Evolutionary conservation across 1,140 invertebrate genomes (phyloP).

Genomic region (Idris sp.): DNA sequence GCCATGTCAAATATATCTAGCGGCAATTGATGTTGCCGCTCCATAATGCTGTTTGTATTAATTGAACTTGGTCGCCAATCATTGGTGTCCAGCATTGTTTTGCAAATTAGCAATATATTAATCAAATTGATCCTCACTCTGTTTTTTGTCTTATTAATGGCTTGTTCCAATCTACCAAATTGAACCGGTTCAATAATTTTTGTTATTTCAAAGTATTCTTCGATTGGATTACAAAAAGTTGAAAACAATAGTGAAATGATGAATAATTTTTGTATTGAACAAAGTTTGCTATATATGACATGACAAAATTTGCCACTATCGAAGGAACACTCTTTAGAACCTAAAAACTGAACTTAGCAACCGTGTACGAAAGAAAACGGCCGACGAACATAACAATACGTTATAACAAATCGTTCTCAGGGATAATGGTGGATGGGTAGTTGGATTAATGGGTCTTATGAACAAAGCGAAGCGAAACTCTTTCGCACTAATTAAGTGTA

Average conservation of each 20-base stretch:
- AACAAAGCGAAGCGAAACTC: slow-evolving; percentile 52
- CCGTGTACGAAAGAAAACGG: slow-evolving; percentile 64
- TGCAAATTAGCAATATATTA: too few relatives aligned
- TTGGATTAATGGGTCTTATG: slow-evolving; percentile 60
- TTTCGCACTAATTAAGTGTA: too few relatives aligned
- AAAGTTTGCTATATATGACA: slow-evolving; percentile 39
- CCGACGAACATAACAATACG: slow-evolving; percentile 71
- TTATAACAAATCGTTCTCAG: slow-evolving; percentile 72
- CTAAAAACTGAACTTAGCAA: slow-evolving; percentile 66
- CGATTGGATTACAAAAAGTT: too few relatives aligned
- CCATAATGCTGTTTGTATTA: slow-evolving; percentile 37
- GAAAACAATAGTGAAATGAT: too few relatives aligned
- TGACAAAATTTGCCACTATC: slow-evolving; percentile 56
- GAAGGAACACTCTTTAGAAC: slow-evolving; percentile 66
- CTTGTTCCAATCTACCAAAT: too few relatives aligned
- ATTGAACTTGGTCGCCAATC: slow-evolving; percentile 24
- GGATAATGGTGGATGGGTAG: slow-evolving; percentile 62
- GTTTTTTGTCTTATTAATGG: too few relatives aligned
- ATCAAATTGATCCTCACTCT: too few relatives aligned
- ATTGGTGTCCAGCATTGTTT: slow-evolving; percentile 26
- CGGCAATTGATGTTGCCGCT: slow-evolving; percentile 47
- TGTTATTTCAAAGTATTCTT: too few relatives aligned
- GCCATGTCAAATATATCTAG: slow-evolving; percentile 68
- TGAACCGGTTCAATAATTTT: too few relatives aligned
- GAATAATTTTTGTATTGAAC: too few relatives aligned